These are phyloP conservation scores for Drosophila truncata DNA, from an alignment of 1,140 invertebrate species.

Conservation along the genomic window DNA sequence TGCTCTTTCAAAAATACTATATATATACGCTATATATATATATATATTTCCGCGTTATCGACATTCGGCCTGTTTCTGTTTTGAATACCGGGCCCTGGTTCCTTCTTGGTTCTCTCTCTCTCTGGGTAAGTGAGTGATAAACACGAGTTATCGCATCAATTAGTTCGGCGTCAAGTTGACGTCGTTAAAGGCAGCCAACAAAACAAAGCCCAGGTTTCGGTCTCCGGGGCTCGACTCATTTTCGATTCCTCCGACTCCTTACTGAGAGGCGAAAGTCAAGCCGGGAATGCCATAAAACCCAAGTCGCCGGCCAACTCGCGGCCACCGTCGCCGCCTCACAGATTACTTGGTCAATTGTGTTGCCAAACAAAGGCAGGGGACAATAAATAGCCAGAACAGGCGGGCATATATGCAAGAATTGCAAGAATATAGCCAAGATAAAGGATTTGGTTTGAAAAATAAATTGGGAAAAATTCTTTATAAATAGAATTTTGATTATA, in stretches of 20 bases:
- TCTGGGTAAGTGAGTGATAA: constrained; percentile 78
- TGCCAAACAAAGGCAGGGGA: constrained; percentile 6
- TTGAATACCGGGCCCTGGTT: constrained; percentile 54
- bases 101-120: constrained; percentile 14
- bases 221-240: constrained; percentile 26
- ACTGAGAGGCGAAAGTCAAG: constrained; percentile 68
- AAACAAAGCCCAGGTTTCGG: constrained; percentile 55
- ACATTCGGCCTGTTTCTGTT: constrained; percentile 69
- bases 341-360: constrained; percentile 17
- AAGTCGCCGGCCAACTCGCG: constrained; percentile 27
- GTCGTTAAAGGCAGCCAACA: constrained; percentile 71
- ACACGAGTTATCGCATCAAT: constrained; percentile 84
- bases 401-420: background rate
- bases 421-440: background rate
- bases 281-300: constrained; percentile 70
- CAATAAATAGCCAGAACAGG: constrained; percentile 6
- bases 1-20: constrained; percentile 56
- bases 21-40: background rate
- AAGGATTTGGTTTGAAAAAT: background rate
- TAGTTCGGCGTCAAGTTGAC: constrained; percentile 83
- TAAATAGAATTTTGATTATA: background rate
- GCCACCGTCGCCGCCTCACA: constrained; percentile 15
- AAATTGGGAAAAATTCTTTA: too few species aligned
- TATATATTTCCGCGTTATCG: constrained; percentile 63
- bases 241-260: constrained; percentile 30